A percentile compares a stretch with the other conserved stretches of the same genome.
phyloP scores from a whole-genome alignment of 2,113 vertebrate species.

The Amia ocellicauda region DNA sequence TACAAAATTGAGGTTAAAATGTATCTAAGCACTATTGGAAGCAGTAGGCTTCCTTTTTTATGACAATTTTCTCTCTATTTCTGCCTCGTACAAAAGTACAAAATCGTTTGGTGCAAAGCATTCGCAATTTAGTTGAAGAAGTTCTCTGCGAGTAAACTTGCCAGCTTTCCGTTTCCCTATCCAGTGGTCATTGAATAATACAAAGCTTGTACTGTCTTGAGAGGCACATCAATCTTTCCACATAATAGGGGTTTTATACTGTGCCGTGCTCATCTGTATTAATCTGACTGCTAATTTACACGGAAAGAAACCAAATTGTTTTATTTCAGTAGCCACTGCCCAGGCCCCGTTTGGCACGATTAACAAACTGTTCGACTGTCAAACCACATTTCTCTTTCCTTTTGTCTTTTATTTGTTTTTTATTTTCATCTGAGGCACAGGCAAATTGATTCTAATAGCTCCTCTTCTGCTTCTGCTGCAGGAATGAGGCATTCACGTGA shows the following conservation, averaged over 20 bases:
- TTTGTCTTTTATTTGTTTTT: neutral
- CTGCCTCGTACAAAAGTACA: neutral
- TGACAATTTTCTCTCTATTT: neutral
- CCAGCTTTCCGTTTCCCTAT: neutral
- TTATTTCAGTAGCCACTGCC: slow-evolving; percentile 10
- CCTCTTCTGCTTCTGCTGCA: neutral
- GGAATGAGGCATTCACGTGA: too few species aligned
- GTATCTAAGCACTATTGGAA: too few species aligned
- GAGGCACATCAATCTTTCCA: slow-evolving; percentile 15
- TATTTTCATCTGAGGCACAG: slow-evolving; percentile 3
- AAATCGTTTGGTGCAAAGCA: neutral
- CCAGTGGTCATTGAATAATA: slow-evolving; percentile 15
- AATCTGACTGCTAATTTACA: slow-evolving; percentile 18
- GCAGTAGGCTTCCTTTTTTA: too few species aligned
- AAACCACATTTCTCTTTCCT: neutral
- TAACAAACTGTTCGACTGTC: slow-evolving; percentile 9
- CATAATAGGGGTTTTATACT: slow-evolving; percentile 11
- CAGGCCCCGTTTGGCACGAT: neutral
- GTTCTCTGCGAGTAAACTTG: neutral
- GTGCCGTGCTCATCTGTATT: slow-evolving; percentile 15
- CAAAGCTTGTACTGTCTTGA: slow-evolving; percentile 16
- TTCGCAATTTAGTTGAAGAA: neutral
- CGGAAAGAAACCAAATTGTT: slow-evolving; percentile 9
- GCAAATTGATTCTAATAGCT: neutral
- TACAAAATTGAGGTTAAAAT: too few species aligned